Evolutionary conservation across 1,140 invertebrate species (phyloP), one percentile per base, ranked within the genome.

Genomic region (Rhysida immarginata): DNA sequence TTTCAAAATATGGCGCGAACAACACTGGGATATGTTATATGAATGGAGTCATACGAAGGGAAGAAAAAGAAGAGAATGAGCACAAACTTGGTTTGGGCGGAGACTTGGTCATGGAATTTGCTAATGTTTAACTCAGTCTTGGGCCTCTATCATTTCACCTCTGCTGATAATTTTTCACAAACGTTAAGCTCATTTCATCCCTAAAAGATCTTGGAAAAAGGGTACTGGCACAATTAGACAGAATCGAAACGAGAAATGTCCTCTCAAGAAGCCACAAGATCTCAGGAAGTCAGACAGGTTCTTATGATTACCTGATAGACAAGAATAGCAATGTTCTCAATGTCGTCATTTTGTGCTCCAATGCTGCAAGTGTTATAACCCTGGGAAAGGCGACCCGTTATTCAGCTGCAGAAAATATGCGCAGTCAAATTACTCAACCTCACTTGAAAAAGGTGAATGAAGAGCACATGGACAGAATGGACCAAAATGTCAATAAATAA

Each of bases 401-500:
- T 54, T 54, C 52, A 5, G 8, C 3, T 3, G 26, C 3, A 13
- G 0, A 59, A 14, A 44, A 63, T 21, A 63, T 62, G 55, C 26
- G 58, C 29, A 57, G 64, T 20, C 16, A 58, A 23, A 56, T 66
- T 53, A n/a, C 59, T 16, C 63, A 66, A 53, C 65, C 63, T 18
- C 26, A 58, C 29, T 27, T 62, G 5, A 64, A 65, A 23, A 44
- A 60, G 16, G 41, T 54, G 11, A 63, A 62, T 53, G 65, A 64
- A 48, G 14, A 59, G 49, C 58, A 62, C 42, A 65, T 66, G 60
- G 65, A 65, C 57, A 56, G 62, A 20, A 26, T 51, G 18, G 64
- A 67, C 52, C 62, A 67, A 46, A 67, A 68, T 50, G 61, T 68
- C 55, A 59, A 57, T 53, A 45, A 62, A 26, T 67, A 68, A 53